Evolutionary conservation across 2,888 invertebrate genomes (phyloP).

Genomic region (Nomada lathburiana): DNA sequence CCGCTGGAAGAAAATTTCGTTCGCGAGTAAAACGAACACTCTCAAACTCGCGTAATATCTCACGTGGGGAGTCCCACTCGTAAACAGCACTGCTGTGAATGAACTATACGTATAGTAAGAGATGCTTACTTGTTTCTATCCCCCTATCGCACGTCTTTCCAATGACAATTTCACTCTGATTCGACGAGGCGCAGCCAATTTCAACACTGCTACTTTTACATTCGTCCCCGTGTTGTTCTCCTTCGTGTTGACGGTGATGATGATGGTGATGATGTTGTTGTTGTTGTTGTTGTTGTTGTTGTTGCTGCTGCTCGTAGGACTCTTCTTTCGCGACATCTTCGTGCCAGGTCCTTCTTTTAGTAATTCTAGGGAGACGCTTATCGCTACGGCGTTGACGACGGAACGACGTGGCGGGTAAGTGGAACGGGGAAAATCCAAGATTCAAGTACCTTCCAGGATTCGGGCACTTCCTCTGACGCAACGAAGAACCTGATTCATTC

Average conservation of each 20-base stretch:
- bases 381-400: slow-evolving; percentile 73
- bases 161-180: slow-evolving; percentile 81
- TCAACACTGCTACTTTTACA: slow-evolving; percentile 80
- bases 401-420: slow-evolving; percentile 53
- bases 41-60: no score
- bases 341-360: slow-evolving; percentile 70
- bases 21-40: no score
- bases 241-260: slow-evolving; percentile 41
- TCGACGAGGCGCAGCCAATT: slow-evolving; percentile 80
- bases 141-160: slow-evolving; percentile 78
- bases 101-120: no score
- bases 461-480: slow-evolving; percentile 89
- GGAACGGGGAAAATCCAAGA: slow-evolving; percentile 82
- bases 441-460: slow-evolving; percentile 89
- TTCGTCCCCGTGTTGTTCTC: slow-evolving; percentile 69
- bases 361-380: slow-evolving; percentile 55
- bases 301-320: slow-evolving; percentile 24
- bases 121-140: slow-evolving; percentile 74
- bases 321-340: slow-evolving; percentile 45
- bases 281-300: slow-evolving; percentile 12
- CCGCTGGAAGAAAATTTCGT: no score
- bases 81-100: no score
- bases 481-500: slow-evolving; percentile 86
- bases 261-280: slow-evolving; percentile 47
- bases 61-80: no score